These are phyloP conservation scores for Tenrec ecaudatus DNA, from an alignment of 2,113 vertebrate species.

Conservation along the genomic window DNA sequence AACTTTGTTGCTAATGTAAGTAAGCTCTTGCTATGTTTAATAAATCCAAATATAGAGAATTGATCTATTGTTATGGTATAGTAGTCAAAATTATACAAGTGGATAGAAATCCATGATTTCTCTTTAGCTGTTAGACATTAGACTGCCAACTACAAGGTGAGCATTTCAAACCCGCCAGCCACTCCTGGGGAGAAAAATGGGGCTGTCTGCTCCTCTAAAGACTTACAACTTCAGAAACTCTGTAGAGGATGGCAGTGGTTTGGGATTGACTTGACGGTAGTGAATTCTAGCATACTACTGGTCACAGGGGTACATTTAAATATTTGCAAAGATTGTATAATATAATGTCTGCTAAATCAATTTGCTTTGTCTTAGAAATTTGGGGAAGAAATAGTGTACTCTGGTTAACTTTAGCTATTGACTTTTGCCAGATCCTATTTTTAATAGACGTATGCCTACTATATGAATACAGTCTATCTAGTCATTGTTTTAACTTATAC, in stretches of 20 bases:
- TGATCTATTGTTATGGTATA: not conserved
- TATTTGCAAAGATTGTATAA: not conserved
- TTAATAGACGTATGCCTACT: not conserved
- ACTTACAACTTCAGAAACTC: too few relatives aligned
- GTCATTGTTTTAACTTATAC: slow-evolving; percentile 31
- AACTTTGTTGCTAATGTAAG: not conserved
- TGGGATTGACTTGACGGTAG: too few relatives aligned
- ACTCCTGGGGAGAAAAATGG: too few relatives aligned
- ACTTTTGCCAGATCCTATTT: not conserved
- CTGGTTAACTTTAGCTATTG: not conserved
- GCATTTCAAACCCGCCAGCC: too few relatives aligned
- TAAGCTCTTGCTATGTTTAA: not conserved
- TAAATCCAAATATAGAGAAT: slow-evolving; percentile 28
- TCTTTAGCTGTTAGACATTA: not conserved
- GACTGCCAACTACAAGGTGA: not conserved
- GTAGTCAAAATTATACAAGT: not conserved
- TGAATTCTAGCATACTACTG: not conserved
- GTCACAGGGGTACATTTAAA: not conserved
- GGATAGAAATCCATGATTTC: slow-evolving; percentile 15
- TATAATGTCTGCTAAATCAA: not conserved
- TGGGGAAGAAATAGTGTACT: slow-evolving; percentile 31
- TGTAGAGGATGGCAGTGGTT: too few relatives aligned
- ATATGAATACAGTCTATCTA: not conserved
- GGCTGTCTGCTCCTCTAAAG: too few relatives aligned
- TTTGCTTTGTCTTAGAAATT: slow-evolving; percentile 29